Base-by-base conservation (phyloP, 1,140 invertebrate species). In the Callitettix versicolor region DNA sequence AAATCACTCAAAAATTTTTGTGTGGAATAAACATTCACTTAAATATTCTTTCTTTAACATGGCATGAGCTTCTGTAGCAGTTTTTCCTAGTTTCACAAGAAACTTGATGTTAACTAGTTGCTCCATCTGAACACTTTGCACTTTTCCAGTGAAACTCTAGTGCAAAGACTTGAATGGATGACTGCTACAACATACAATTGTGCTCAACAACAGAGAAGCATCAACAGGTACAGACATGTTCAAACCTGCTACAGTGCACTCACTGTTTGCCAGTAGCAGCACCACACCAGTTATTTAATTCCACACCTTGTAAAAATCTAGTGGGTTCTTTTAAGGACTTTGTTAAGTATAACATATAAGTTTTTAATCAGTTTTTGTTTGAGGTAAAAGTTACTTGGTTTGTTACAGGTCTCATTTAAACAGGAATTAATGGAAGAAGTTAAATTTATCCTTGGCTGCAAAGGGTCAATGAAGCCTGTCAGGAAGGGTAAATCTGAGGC, bases 381-480 rank as follows among this genome's bases (percentile, higher is more conserved):
- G n/a, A n/a, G n/a, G n/a, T n/a, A n/a, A n/a, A n/a, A n/a, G n/a
- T n/a, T n/a, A n/a, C n/a, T n/a, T n/a, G n/a, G n/a, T n/a, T n/a
- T n/a, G n/a, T 65, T 71, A 15, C 63, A 88, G 80, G 74, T 80
- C 5, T 72, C 81, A 1, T 83, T 88, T 60, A 79, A 78, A 59
- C 68, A 75, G 42, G 81, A 84, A 63, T 62, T 89, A 3, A 69
- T 76, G 7, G 78, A 82, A 60, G 88, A 91, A 64, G 58, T 89
- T 12, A 80, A 79, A 61, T 90, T 91, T 59, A 80, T 84, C 3
- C 59, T 84, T 0, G 80, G 79, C 62, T 89, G 84, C 60, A 82
- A 79, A 21, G 84, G 81, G 1, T 82, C 82, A 22, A 81, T 81
- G 1, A 90, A 88, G 60, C 70, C n/a, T n/a, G n/a, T n/a, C n/a